phyloP scores from a whole-genome alignment of 1,140 invertebrate genomes.

The Drosophila grimshawi region DNA sequence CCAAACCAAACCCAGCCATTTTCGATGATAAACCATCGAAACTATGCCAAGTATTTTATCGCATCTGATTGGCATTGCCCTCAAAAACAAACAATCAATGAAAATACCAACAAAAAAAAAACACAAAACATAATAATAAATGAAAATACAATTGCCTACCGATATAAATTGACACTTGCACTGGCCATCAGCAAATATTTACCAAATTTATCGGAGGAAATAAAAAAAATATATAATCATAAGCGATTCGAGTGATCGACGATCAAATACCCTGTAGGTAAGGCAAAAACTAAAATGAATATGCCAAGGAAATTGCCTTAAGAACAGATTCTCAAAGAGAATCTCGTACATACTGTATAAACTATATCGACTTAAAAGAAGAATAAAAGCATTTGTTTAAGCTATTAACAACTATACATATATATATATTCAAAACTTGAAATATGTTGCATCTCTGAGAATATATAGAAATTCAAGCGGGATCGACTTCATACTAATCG shows the following conservation, averaged over 20 bases:
- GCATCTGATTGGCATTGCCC: conserved; percentile 53
- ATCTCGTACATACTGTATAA: too few relatives aligned
- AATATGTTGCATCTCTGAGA: too few relatives aligned
- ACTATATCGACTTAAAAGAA: too few relatives aligned
- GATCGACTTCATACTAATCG: too few relatives aligned
- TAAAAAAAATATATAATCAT: conserved; percentile 20
- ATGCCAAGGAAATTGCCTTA: background rate
- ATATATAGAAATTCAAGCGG: too few relatives aligned
- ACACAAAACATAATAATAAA: conserved; percentile 1
- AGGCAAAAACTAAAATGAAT: background rate
- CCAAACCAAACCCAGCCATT: conserved; percentile 20
- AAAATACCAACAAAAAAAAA: background rate
- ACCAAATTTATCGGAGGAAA: conserved; percentile 31
- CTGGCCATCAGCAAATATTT: conserved; percentile 58
- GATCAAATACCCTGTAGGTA: conserved; percentile 11
- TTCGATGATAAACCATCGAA: conserved; percentile 30
- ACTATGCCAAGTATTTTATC: conserved; percentile 80
- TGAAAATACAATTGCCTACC: conserved; percentile 32
- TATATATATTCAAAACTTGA: too few relatives aligned
- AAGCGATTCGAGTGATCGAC: conserved; percentile 7
- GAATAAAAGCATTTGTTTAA: too few relatives aligned
- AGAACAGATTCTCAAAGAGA: too few relatives aligned
- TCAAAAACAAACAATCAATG: conserved; percentile 35
- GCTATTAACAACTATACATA: too few relatives aligned
- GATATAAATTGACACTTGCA: conserved; percentile 58